phyloP scores from a whole-genome alignment of 2,113 vertebrate species.

The Cromileptes altivelis region DNA sequence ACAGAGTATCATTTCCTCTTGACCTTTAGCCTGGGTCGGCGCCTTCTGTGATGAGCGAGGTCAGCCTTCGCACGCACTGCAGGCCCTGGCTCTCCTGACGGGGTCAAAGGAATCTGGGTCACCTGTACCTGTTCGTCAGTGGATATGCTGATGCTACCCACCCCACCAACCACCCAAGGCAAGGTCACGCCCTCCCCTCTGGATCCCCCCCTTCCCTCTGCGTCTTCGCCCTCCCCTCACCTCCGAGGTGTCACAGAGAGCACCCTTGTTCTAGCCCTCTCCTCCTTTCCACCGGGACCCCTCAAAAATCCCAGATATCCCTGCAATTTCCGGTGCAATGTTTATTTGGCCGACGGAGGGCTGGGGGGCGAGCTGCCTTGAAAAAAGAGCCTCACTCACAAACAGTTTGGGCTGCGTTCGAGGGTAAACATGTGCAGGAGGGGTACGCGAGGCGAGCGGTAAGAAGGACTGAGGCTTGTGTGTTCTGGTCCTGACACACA shows the following conservation, averaged over 20 bases:
- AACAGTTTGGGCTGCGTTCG: slow-evolving; percentile 74
- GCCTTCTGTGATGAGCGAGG: background rate
- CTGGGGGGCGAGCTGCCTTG: slow-evolving; percentile 40
- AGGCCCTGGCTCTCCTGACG: slow-evolving; percentile 3
- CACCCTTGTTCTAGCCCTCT: slow-evolving; percentile 75
- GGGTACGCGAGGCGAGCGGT: slow-evolving; percentile 65
- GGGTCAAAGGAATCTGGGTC: slow-evolving; percentile 73
- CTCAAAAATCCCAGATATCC: slow-evolving; percentile 87
- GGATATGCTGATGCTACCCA: slow-evolving; percentile 44
- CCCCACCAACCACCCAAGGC: slow-evolving; percentile 49
- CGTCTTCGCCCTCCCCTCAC: slow-evolving; percentile 62
- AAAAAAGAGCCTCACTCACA: slow-evolving; percentile 80
- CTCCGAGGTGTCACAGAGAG: slow-evolving; percentile 81
- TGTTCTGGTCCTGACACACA: slow-evolving; percentile 80
- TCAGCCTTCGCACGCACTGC: slow-evolving; percentile 35
- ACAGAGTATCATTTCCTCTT: slow-evolving; percentile 27
- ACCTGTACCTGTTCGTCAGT: slow-evolving; percentile 63
- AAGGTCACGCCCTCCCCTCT: slow-evolving; percentile 59
- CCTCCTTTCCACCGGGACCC: slow-evolving; percentile 80
- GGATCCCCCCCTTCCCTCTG: slow-evolving; percentile 25
- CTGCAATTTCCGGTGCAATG: slow-evolving; percentile 87
- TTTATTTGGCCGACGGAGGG: slow-evolving; percentile 82
- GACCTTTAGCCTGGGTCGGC: slow-evolving; percentile 38
- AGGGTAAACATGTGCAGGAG: slow-evolving; percentile 80
- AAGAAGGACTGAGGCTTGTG: slow-evolving; percentile 77